Evolutionary conservation across 1,140 invertebrate species (phyloP), one percentile per base, ranked within the genome.

Genomic region (Drosophila asahinai): DNA sequence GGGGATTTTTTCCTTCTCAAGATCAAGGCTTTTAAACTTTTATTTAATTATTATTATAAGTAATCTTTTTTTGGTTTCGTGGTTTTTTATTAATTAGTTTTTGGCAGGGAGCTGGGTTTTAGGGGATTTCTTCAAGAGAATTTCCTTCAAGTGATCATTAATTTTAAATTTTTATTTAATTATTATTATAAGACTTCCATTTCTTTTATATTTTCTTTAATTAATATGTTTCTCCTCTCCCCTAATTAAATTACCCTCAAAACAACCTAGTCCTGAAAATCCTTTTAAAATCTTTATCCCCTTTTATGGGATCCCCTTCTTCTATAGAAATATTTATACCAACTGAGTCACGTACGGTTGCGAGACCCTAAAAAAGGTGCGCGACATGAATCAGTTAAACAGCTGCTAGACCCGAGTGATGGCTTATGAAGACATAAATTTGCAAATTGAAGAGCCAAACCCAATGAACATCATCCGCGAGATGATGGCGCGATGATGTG

Each of bases 371-470:
- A 63, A 71, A 61, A 55, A 47, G 59, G 59, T 45, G 51, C 40
- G n/a, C 22, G 74, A 57, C 62, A 72, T 72, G 43, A 48, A 58
- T 67, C 47, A 36, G 47, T 54, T 48, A 52, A 58, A 40, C 82
- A 86, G 82, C 74, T 81, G 77, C 42, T 55, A 47, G 36, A 47
- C 52, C 42, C 15, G 42, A 54, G 42, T 43, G 63, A 19, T 19
- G 42, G 43, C 65, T 90, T 90, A 90, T 90, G 81, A 90, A 90
- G 86, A 90, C 86, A 90, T 90, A 90, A 90, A 90, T 90, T 90
- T 83, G 86, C 77, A 87, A 87, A 87, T 87, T 87, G 83, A 77
- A 87, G 72, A 83, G 72, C 81, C 71, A 71, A 77, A 77, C 78
- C 55, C 66, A 73, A 73, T 73, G 70, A 61, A 72, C 67, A 73